Conservation (phyloP, 2,797 vertebrate genomes). For the Pogoniulus pusillus region DNA sequence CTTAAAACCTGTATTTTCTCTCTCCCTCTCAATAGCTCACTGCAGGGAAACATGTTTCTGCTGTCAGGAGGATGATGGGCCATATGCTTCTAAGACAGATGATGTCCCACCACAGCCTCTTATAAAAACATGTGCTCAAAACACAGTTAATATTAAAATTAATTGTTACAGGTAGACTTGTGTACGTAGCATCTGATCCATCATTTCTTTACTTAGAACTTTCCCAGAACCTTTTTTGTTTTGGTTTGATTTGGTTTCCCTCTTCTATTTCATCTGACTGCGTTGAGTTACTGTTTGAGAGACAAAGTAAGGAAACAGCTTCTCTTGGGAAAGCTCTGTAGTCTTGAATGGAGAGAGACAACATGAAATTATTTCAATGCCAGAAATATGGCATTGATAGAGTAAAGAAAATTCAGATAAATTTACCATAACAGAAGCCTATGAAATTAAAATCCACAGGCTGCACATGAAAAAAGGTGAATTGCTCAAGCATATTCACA, state of each 20-base stretch:
- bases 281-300: background rate
- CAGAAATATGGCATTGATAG: background rate
- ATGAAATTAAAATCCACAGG: background rate
- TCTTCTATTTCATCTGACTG: background rate
- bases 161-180: background rate
- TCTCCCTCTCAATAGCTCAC: background rate
- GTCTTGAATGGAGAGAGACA: background rate
- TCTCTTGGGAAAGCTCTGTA: background rate
- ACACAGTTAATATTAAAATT: background rate
- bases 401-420: background rate
- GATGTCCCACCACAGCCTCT: background rate
- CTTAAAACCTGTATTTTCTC: background rate
- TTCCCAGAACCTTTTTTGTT: background rate
- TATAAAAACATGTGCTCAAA: background rate
- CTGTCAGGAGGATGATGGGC: background rate
- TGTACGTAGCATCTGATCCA: background rate
- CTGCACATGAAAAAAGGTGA: background rate
- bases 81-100: background rate
- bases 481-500: no score
- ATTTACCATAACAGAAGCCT: background rate
- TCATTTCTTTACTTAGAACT: background rate
- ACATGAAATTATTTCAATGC: background rate
- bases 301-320: background rate
- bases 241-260: no score
- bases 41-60: background rate